These are phyloP conservation scores for Melanargia galathea DNA, from an alignment of 2,888 invertebrate genomes.

Conservation along the genomic window DNA sequence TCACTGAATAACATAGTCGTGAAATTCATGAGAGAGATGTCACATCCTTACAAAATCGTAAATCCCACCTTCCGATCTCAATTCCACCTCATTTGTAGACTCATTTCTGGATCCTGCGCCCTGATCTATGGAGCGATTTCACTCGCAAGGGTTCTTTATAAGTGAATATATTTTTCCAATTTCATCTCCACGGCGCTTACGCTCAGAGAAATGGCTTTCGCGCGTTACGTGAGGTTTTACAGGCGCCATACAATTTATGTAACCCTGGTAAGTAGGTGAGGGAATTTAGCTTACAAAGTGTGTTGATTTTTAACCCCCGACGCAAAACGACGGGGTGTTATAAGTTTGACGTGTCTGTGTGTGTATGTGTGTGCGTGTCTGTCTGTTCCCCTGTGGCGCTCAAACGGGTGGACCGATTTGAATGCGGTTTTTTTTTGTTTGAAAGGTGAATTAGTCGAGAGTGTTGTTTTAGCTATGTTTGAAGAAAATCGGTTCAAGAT, in stretches of 20 bases:
- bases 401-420: too few relatives aligned
- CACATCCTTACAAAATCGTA: constrained; percentile 5
- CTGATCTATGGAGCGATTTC: constrained; percentile 61
- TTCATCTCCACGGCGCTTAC: constrained; percentile 41
- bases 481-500: too few relatives aligned
- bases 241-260: constrained; percentile 29
- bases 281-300: constrained; percentile 1
- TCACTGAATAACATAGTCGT: neutral
- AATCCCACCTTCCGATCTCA: constrained; percentile 21
- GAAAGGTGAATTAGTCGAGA: too few relatives aligned
- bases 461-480: too few relatives aligned
- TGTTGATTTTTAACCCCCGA: neutral
- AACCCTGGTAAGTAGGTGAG: constrained; percentile 19
- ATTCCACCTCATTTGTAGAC: constrained; percentile 62
- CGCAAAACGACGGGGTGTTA: neutral
- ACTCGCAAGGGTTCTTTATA: constrained; percentile 47
- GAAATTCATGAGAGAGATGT: neutral
- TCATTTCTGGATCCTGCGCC: constrained; percentile 27
- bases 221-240: constrained; percentile 35
- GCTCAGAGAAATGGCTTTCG: constrained; percentile 44
- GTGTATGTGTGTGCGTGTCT: too few relatives aligned
- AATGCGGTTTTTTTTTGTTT: too few relatives aligned
- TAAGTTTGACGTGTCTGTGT: too few relatives aligned
- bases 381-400: too few relatives aligned
- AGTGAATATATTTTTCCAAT: constrained; percentile 62